Evolutionary conservation across 2,888 invertebrate species (phyloP).

Genomic region (Spilosoma lubricipeda): DNA sequence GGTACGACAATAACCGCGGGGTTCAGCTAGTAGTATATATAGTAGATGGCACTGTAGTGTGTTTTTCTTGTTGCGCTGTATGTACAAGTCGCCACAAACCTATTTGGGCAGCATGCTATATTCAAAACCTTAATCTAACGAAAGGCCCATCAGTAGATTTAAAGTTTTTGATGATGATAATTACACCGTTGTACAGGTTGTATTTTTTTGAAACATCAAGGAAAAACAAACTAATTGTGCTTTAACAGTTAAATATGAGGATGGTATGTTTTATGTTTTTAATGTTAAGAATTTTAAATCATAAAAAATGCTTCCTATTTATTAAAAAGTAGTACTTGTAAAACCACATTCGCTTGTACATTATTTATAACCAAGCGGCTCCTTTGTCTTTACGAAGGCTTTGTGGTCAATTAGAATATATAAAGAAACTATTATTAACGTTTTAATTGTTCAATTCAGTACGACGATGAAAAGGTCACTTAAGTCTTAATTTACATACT

Average conservation of each 20-base stretch:
- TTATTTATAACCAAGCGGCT: slow-evolving; percentile 20
- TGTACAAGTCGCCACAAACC: too few relatives aligned
- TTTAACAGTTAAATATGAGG: neutral
- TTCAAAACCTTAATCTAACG: too few relatives aligned
- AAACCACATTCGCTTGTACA: slow-evolving; percentile 25
- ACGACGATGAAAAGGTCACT: slow-evolving; percentile 42
- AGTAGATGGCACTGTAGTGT: too few relatives aligned
- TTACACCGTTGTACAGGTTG: neutral
- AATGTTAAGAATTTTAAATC: neutral
- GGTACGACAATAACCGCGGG: too few relatives aligned
- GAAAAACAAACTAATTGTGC: neutral
- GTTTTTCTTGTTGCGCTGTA: too few relatives aligned
- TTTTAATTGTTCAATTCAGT: slow-evolving; percentile 50
- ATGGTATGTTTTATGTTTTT: neutral
- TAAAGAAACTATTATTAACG: slow-evolving; percentile 46
- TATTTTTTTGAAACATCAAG: neutral
- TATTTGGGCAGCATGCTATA: too few relatives aligned
- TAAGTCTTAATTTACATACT: slow-evolving; percentile 52
- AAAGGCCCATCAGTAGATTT: too few relatives aligned
- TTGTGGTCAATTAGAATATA: slow-evolving; percentile 40
- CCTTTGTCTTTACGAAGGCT: slow-evolving; percentile 19
- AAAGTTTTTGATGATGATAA: too few relatives aligned
- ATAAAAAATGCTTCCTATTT: slow-evolving; percentile 1
- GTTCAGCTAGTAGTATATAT: too few relatives aligned
- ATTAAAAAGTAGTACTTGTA: slow-evolving; percentile 18